Evolutionary conservation across 2,888 invertebrate species (phyloP).

Genomic region (Cosmorhoe ocellata): DNA sequence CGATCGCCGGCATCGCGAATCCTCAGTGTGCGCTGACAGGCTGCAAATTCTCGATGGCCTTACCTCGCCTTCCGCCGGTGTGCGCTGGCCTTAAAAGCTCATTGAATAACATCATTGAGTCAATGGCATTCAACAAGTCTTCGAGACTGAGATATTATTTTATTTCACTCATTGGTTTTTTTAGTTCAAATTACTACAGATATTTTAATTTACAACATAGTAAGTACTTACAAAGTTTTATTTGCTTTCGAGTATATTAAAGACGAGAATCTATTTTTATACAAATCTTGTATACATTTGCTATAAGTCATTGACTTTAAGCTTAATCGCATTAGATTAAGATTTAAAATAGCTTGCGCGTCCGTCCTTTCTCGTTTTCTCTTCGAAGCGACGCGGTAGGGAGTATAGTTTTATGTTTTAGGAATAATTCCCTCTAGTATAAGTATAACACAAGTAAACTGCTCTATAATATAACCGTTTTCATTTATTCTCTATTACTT

Average conservation of each 20-base stretch:
- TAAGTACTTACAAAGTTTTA: constrained; percentile 8
- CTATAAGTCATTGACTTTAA: constrained; percentile 14
- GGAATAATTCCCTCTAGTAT: constrained; percentile 71
- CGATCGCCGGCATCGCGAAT: too few relatives aligned
- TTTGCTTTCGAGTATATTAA: constrained; percentile 7
- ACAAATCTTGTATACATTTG: constrained; percentile 25
- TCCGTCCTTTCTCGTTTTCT: constrained; percentile 28
- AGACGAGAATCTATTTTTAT: constrained; percentile 24
- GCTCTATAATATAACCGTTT: constrained; percentile 56
- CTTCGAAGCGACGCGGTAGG: constrained; percentile 43
- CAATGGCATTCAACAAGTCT: neutral
- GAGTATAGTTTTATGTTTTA: constrained; percentile 68
- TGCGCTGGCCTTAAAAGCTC: too few relatives aligned
- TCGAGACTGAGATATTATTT: neutral
- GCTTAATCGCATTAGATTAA: constrained; percentile 18
- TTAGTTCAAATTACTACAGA: neutral
- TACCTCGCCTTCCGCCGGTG: too few relatives aligned
- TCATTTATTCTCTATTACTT: constrained; percentile 53
- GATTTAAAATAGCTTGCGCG: constrained; percentile 7
- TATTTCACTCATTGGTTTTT: too few relatives aligned
- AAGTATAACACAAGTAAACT: constrained; percentile 68
- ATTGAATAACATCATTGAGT: neutral
- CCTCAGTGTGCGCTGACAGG: too few relatives aligned
- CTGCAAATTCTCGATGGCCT: too few relatives aligned
- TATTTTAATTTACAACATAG: neutral